phyloP scores from a whole-genome alignment of 2,113 vertebrate genomes.

The Pimephales promelas region DNA sequence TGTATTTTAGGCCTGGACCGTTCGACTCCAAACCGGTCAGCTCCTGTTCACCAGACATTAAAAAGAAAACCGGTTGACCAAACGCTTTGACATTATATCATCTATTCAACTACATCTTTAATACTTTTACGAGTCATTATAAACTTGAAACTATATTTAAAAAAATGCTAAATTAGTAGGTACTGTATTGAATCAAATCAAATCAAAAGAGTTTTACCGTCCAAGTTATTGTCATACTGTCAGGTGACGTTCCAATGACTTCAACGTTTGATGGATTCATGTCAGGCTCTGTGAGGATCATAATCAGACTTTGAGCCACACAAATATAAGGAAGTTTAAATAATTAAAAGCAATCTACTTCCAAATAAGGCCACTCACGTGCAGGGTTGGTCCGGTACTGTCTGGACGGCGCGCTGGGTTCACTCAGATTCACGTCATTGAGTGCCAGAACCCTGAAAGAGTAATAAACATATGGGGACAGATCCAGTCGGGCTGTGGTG shows the following conservation, averaged over 20 bases:
- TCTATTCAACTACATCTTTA: too few species aligned
- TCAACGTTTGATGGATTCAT: slow-evolving; percentile 84
- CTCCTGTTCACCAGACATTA: slow-evolving; percentile 69
- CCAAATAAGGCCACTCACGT: slow-evolving; percentile 71
- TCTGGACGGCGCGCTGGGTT: slow-evolving; percentile 82
- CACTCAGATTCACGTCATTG: slow-evolving; percentile 84
- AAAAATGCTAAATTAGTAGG: background rate
- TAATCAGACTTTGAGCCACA: background rate
- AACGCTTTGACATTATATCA: too few species aligned
- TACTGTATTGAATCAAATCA: background rate
- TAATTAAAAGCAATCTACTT: background rate
- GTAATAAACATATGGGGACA: slow-evolving; percentile 92
- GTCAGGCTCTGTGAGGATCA: slow-evolving; percentile 82
- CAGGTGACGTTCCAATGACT: slow-evolving; percentile 83
- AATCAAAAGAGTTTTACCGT: slow-evolving; percentile 76
- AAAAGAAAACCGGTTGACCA: background rate
- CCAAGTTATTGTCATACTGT: slow-evolving; percentile 92
- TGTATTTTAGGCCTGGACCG: slow-evolving; percentile 90
- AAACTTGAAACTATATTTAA: background rate
- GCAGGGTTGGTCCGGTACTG: slow-evolving; percentile 90
- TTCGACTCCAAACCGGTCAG: slow-evolving; percentile 89
- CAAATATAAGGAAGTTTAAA: background rate
- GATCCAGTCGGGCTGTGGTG: slow-evolving; percentile 80
- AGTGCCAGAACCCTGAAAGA: slow-evolving; percentile 88
- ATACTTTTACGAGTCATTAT: background rate